phyloP scores from a whole-genome alignment of 2,888 invertebrate species.

The Strigamia transsilvanica region DNA sequence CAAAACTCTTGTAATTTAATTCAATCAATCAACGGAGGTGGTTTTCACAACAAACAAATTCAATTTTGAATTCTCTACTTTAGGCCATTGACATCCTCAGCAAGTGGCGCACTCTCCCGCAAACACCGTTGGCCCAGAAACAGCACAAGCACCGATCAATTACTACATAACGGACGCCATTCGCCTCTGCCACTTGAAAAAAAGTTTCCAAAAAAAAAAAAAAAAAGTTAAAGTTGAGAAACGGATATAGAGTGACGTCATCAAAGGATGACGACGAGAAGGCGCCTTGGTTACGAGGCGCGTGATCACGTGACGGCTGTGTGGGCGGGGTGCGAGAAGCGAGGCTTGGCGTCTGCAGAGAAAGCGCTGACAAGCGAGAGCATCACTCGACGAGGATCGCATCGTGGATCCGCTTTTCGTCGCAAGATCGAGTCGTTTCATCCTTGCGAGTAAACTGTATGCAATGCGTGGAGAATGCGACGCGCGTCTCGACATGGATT shows the following conservation, averaged over 20 bases:
- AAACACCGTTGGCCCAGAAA: conserved; percentile 9
- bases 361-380: conserved; percentile 43
- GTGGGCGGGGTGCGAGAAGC: conserved; percentile 47
- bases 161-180: conserved; percentile 9
- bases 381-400: conserved; percentile 48
- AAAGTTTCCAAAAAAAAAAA: conserved; percentile 7
- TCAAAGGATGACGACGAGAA: neutral
- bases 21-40: neutral
- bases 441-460: conserved; percentile 33
- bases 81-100: neutral
- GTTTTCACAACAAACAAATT: neutral
- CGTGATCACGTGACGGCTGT: conserved; percentile 43
- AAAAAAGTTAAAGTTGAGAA: neutral
- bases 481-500: conserved; percentile 22
- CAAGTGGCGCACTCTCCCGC: conserved; percentile 10
- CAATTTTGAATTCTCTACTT: neutral
- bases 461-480: conserved; percentile 29
- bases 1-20: neutral
- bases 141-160: conserved; percentile 9
- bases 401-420: conserved; percentile 45
- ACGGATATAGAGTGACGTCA: conserved; percentile 24
- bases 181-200: conserved; percentile 26
- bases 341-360: conserved; percentile 17
- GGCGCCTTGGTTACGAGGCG: conserved; percentile 48
- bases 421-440: conserved; percentile 40